Base-by-base conservation (phyloP, 2,797 vertebrate species). In the Pangasius djambal region DNA sequence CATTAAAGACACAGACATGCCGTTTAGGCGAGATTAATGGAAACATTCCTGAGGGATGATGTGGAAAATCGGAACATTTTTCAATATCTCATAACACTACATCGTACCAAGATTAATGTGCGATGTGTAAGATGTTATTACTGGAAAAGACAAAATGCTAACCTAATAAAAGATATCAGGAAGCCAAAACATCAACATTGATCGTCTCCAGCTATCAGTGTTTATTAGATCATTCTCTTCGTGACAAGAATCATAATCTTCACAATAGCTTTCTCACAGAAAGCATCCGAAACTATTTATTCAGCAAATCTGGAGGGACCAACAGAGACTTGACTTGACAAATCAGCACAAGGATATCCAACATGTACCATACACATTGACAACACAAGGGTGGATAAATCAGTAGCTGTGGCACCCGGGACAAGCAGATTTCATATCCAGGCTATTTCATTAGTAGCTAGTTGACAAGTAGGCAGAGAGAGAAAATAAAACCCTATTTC, bases 21-120 rank as follows among this genome's bases (percentile, higher is more conserved):
- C 48, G 18, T 44, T 89, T 57, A 81, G 37, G 16, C 13, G 0
- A 31, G 63, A 81, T 81, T 70, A 86, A 79, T 89, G 48, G 31
- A 50, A 85, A 85, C 10, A 1, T 5, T 67, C 34, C 63, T 6
- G 48, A 20, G 22, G 72, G 31, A 55, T 4, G 48, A 65, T n/a
- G 37, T 48, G 44, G 16, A 78, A 85, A 61, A 69, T 78, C 59
- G 57, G 28, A 79, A 65, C 52, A 20, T 89, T 79, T 85, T 69
- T 34, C 44, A 84, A 6, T 16, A 63, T 3, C 59, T 40, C 22
- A 44, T 44, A 55, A 28, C 34, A 31, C 44, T 40, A n/a, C 31
- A 18, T 55, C 48, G 25, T 37, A 50, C 50, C 61, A 44, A 25
- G 83, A 89, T 63, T 57, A 70, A 55, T 72, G 22, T 31, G 25